Percentiles rank a stretch among this genome's conserved stretches.
Conservation (phyloP, 2,113 vertebrate genomes). For the Chauna torquata region DNA sequence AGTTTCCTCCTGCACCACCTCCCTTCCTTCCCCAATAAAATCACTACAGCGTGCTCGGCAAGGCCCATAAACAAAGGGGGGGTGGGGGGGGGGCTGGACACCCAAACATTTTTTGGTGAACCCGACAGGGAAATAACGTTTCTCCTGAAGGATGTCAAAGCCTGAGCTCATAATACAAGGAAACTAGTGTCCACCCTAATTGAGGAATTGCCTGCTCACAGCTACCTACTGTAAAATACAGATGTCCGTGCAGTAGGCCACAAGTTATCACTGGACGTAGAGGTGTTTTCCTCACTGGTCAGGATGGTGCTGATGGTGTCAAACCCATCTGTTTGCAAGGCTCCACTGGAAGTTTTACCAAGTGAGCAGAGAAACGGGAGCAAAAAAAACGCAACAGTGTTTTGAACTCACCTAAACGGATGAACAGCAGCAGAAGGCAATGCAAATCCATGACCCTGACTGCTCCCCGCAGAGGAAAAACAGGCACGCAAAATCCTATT, state of each 20-base stretch:
- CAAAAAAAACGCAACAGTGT: not conserved
- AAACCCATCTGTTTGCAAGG: not conserved
- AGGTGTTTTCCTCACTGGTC: not conserved
- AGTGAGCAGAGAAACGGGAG: not conserved
- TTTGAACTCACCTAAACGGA: constrained; percentile 40
- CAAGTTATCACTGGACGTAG: not conserved
- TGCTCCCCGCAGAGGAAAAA: constrained; percentile 46
- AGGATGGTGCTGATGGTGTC: not conserved
- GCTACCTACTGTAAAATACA: not conserved
- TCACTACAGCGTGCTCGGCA: not conserved
- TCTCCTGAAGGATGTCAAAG: not conserved
- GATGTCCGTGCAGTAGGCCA: not conserved
- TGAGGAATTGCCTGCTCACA: not conserved
- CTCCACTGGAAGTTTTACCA: not conserved
- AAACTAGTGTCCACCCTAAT: constrained; percentile 23
- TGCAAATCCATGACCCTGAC: constrained; percentile 56
- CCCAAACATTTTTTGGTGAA: constrained; percentile 37
- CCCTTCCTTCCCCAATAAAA: constrained; percentile 64
- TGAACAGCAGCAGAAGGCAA: constrained; percentile 49
- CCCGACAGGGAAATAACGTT: not conserved
- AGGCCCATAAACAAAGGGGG: constrained; percentile 25
- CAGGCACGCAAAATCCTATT: constrained; percentile 57
- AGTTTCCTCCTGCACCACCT: constrained; percentile 51
- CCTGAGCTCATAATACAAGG: constrained; percentile 54
- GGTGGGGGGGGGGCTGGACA: not conserved